phyloP scores from a whole-genome alignment of 2,888 invertebrate genomes.

The Craniophora ligustri region DNA sequence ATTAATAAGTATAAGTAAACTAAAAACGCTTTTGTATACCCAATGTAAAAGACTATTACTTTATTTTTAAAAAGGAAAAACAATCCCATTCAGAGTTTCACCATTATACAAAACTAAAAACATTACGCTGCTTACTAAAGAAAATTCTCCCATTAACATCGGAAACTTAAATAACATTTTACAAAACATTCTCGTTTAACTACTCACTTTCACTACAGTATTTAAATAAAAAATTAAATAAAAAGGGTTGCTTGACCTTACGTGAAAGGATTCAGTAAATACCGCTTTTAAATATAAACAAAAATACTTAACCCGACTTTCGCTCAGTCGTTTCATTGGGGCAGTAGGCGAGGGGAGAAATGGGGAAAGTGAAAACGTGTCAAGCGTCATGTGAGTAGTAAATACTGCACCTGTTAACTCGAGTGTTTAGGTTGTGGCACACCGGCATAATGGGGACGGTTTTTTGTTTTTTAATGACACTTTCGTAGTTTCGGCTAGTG shows the following conservation, averaged over 20 bases:
- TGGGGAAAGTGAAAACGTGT: slow-evolving; percentile 82
- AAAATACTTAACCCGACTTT: slow-evolving; percentile 24
- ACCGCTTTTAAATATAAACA: slow-evolving; percentile 41
- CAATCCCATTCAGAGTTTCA: neutral
- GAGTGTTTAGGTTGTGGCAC: slow-evolving; percentile 46
- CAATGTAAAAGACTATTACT: too few relatives aligned
- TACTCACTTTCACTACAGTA: slow-evolving; percentile 51
- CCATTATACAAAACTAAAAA: slow-evolving; percentile 13
- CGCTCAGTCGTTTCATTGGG: slow-evolving; percentile 37
- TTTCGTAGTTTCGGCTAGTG: slow-evolving; percentile 1
- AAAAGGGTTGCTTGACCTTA: slow-evolving; percentile 61
- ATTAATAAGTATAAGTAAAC: slow-evolving; percentile 6
- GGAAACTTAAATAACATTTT: slow-evolving; percentile 29
- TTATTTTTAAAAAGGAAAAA: too few relatives aligned
- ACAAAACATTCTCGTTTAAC: slow-evolving; percentile 15
- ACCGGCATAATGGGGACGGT: slow-evolving; percentile 26
- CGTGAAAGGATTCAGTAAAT: slow-evolving; percentile 31
- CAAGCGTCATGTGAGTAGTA: slow-evolving; percentile 69
- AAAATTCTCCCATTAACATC: slow-evolving; percentile 12
- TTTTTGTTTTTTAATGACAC: slow-evolving; percentile 41
- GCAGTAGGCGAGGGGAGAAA: slow-evolving; percentile 53
- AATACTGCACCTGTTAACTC: slow-evolving; percentile 57
- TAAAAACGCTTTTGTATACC: too few relatives aligned
- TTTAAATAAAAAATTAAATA: slow-evolving; percentile 58
- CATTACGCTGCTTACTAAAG: slow-evolving; percentile 1